These are phyloP conservation scores for Sebastes schlegelii DNA, from an alignment of 2,113 vertebrate genomes.

Conservation along the genomic window DNA sequence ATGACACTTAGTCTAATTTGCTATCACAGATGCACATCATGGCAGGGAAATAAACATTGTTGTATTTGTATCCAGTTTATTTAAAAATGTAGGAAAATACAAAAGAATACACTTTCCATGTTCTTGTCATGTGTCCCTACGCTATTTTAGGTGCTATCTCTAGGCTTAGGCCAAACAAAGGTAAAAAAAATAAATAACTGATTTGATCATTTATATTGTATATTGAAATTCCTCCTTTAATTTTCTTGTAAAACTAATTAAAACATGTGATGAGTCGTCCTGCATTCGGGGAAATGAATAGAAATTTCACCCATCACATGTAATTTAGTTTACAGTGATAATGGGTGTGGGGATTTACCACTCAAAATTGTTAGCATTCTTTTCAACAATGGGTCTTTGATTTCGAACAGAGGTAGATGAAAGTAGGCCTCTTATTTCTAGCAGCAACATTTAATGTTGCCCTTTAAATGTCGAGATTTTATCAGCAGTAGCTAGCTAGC, in stretches of 20 bases:
- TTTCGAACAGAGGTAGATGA: background rate
- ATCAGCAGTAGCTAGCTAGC: background rate
- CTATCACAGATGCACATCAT: background rate
- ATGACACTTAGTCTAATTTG: background rate
- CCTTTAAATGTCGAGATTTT: background rate
- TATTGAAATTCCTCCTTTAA: background rate
- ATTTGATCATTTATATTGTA: background rate
- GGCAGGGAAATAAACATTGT: background rate
- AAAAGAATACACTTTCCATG: background rate
- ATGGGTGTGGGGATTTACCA: background rate
- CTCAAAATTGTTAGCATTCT: background rate
- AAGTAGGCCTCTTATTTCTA: background rate
- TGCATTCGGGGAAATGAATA: background rate
- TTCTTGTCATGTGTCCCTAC: background rate
- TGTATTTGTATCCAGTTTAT: background rate
- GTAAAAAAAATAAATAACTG: background rate
- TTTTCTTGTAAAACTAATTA: background rate
- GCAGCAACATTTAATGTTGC: background rate
- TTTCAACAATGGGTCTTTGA: background rate
- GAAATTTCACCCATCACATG: background rate
- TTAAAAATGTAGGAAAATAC: background rate
- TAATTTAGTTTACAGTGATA: background rate
- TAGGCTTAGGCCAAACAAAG: background rate
- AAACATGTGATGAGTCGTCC: background rate
- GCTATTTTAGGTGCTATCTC: background rate